phyloP scores from a whole-genome alignment of 2,888 invertebrate species.

The Oxytorus armatus region DNA sequence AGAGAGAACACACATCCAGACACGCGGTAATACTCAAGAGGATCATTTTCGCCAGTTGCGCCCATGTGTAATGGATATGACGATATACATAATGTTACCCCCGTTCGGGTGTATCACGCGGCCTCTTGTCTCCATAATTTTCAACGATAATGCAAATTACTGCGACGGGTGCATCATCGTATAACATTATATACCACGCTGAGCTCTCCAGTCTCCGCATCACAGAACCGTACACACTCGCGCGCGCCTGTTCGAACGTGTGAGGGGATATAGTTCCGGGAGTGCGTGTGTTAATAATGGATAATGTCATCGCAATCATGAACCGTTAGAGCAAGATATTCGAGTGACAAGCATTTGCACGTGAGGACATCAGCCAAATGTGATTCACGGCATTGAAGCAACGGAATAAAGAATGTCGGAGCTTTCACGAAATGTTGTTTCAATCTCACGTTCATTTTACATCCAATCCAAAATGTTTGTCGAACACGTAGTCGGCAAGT shows the following conservation, averaged over 20 bases:
- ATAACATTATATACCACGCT: constrained; percentile 51
- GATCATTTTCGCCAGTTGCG: constrained; percentile 67
- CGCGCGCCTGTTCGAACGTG: constrained; percentile 12
- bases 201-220: neutral
- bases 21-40: constrained; percentile 64
- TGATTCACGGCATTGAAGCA: too few relatives aligned
- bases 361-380: neutral
- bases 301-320: constrained; percentile 48
- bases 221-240: constrained; percentile 10
- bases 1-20: neutral
- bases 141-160: constrained; percentile 69
- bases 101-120: constrained; percentile 36
- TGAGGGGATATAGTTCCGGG: neutral
- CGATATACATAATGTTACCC: constrained; percentile 49
- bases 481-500: neutral
- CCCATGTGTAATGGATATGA: constrained; percentile 57
- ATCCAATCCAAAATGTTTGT: neutral
- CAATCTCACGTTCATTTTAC: neutral
- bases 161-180: constrained; percentile 65
- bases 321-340: constrained; percentile 4
- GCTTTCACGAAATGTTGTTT: neutral
- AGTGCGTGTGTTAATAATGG: constrained; percentile 29
- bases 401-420: neutral
- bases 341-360: constrained; percentile 4
- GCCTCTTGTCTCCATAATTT: constrained; percentile 69